Conservation (phyloP, 2,888 invertebrate genomes). For the Diarsia dahlii region DNA sequence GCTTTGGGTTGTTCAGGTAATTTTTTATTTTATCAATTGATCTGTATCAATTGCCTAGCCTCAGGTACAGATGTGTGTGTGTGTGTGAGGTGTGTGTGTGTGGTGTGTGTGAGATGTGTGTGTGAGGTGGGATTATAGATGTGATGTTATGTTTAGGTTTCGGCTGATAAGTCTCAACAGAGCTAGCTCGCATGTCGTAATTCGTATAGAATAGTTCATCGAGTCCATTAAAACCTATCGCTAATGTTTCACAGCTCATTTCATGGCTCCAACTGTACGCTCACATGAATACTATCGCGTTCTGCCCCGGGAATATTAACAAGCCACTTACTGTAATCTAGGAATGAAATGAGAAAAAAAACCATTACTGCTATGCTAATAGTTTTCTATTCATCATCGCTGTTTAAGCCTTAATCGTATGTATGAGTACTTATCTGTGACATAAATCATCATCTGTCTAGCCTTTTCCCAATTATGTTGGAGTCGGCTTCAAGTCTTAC, state of each 20-base stretch:
- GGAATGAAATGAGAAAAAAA: conserved; percentile 68
- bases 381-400: conserved; percentile 1
- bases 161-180: background rate
- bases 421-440: too few species aligned
- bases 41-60: too few species aligned
- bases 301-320: conserved; percentile 79
- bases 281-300: conserved; percentile 79
- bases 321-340: conserved; percentile 77
- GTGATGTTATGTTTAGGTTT: background rate
- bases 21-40: background rate
- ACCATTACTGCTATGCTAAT: conserved; percentile 34
- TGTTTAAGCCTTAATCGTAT: background rate
- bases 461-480: too few species aligned
- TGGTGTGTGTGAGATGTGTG: too few species aligned
- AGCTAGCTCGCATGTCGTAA: background rate
- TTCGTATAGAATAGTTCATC: background rate
- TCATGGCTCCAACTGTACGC: conserved; percentile 70
- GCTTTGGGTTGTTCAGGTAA: background rate
- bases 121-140: too few species aligned
- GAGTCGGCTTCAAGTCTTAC: too few species aligned
- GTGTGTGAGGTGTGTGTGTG: too few species aligned
- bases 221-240: conserved; percentile 11
- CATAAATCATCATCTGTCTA: too few species aligned
- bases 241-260: conserved; percentile 61
- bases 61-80: too few species aligned